Base-by-base conservation (phyloP, 2,113 vertebrate species). In the Peromyscus maniculatus region DNA sequence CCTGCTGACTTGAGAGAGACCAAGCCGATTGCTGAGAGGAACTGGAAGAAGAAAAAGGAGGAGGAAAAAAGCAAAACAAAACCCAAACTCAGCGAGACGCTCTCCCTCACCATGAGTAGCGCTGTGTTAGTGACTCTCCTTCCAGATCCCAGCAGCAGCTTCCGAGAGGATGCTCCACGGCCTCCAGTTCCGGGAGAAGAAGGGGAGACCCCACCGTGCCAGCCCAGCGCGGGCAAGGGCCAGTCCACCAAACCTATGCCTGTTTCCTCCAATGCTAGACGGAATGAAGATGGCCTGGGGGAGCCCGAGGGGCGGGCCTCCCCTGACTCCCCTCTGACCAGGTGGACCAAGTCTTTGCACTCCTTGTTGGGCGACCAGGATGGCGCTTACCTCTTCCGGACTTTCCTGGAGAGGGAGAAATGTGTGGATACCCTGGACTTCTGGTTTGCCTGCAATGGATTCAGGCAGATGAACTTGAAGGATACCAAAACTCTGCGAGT, bases 381-480 rank as follows among this genome's bases (percentile, higher is more conserved):
- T 94, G 99, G 99, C 57, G 99, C 99, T 92, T 99, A 99, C 74
- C 99, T 99, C 82, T 99, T 99, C 96, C 98, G 99, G 98, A 99
- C 99, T 94, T 99, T 99, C 97, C 97, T 99, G 99, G 99, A 99
- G 98, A 99, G 99, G 91, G 99, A 99, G 98, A 99, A 99, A 98
- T 99, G 99, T 49, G 99, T 99, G 97, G 99, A 99, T 98, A 99
- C 99, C 43, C 98, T 99, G 97, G 99, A 99, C 98, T 99, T 99
- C 96, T 99, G 99, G 99, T 99, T 99, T 92, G 99, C 99, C 98
- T 99, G 99, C 98, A 99, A 99, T 82, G 99, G 99, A 39, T 99
- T 99, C 99, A 98, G 99, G 98, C 99, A 99, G 98, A 99, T 99
- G 99, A 99, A 99, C 99, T 98, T 99, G 97, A 99, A 99, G 99